phyloP scores from a whole-genome alignment of 2,888 invertebrate genomes.

The Machimus rusticus region DNA sequence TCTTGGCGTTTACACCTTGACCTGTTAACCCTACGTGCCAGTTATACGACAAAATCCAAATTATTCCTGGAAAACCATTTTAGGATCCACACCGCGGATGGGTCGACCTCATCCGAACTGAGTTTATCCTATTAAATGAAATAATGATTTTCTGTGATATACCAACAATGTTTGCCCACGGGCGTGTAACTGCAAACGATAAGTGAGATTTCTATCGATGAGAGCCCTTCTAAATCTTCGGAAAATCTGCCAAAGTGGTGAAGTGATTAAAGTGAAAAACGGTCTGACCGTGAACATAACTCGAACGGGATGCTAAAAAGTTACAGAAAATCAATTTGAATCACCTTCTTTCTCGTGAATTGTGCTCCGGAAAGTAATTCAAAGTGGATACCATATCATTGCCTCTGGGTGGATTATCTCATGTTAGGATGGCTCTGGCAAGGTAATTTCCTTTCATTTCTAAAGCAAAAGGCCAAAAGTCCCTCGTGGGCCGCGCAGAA shows the following conservation, averaged over 20 bases:
- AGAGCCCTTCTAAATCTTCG: not conserved
- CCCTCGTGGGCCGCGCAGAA: not conserved
- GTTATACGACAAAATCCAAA: constrained; percentile 24
- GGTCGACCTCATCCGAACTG: not conserved
- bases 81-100: not conserved
- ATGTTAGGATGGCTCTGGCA: constrained; percentile 74
- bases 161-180: not conserved
- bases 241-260: not conserved
- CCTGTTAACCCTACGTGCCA: constrained; percentile 47
- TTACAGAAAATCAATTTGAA: not conserved
- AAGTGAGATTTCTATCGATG: not conserved
- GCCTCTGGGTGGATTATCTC: constrained; percentile 68
- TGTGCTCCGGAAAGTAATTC: constrained; percentile 52
- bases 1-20: constrained; percentile 46
- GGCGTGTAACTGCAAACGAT: not conserved
- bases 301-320: not conserved
- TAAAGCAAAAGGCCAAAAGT: not conserved
- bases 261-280: not conserved
- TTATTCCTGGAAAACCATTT: not conserved
- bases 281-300: not conserved
- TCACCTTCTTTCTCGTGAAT: not conserved
- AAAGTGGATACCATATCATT: constrained; percentile 67
- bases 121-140: not conserved
- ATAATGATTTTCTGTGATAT: not conserved
- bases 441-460: constrained; percentile 64